Percentiles rank a stretch among this genome's conserved stretches.
Conservation (phyloP, 35 echinoderm and acorn worm genomes). For the Patiria miniata region DNA sequence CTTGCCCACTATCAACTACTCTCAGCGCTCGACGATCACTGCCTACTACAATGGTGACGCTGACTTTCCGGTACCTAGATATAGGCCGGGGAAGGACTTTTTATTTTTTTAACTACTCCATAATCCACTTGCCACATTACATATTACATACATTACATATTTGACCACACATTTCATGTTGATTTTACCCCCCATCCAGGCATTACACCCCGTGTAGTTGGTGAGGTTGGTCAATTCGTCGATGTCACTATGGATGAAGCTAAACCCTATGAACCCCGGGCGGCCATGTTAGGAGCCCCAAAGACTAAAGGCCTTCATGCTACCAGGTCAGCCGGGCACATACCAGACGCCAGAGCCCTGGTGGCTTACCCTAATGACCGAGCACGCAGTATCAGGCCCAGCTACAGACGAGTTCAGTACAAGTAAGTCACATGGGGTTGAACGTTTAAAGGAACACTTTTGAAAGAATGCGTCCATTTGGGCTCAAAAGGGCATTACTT, state of each 20-base stretch:
- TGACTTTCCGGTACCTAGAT: no score
- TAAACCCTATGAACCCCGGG: conserved; percentile 82
- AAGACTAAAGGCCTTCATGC: conserved; percentile 76
- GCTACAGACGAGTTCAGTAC: conserved; percentile 92
- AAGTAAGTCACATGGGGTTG: conserved; percentile 70
- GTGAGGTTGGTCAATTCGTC: conserved; percentile 96
- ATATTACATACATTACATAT: background rate
- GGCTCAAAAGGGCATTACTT: no score
- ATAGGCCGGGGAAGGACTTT: no score
- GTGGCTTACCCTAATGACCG: conserved; percentile 94
- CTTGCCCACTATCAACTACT: no score
- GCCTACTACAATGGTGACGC: no score
- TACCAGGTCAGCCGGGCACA: conserved; percentile 54
- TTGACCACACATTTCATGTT: background rate
- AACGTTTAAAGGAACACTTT: background rate
- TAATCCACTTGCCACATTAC: no score
- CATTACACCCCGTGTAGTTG: conserved; percentile 94
- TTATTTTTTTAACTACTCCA: no score
- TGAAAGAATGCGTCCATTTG: background rate
- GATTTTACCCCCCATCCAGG: conserved; percentile 43
- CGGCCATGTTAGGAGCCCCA: conserved; percentile 81
- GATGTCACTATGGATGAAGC: conserved; percentile 78
- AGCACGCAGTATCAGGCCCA: conserved; percentile 86
- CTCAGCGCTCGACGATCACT: no score
- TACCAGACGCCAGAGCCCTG: conserved; percentile 64